Base-by-base conservation (phyloP, 1,140 invertebrate genomes). In the Penaeus japonicus region DNA sequence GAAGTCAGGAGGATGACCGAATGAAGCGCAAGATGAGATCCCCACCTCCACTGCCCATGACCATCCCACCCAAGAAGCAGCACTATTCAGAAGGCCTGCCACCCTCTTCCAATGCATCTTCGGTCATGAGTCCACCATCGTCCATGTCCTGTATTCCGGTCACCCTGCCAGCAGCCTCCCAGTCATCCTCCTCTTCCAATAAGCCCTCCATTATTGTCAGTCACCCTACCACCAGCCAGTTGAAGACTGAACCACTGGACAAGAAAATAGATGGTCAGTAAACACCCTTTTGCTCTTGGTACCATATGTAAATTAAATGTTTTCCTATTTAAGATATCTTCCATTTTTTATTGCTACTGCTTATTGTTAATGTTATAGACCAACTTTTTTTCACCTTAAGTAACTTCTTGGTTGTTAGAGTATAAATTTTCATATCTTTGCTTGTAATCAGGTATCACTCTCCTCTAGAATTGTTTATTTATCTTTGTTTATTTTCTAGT, bases 1-100 rank as follows among this genome's bases (percentile, higher is more conserved):
- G 85, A 59, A 22, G 35, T 22, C 7, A 18, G 18, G 89, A 90
- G 73, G 89, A 90, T 12, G 89, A 90, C 24, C 78, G 89, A 15
- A 5, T 90, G 80, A 86, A 65, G 59, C 79, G 89, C 0, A 90
- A 90, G 55, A 59, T 87, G 35, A 65, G 89, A n/a, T 84, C 89
- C 17, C 89, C 89, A 18, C 89, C 89, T 65, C 89, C 89, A 5
- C 22, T 87, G 35, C 53, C 89, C 20, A 59, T 70, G 30, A 32
- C 55, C 47, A 84, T 90, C 54, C 89, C 89, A 59, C 89, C 85
- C 20, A 86, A 87, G 80, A 90, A 90, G 79, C 89, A 90, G 24
- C 89, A 82, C 70, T 77, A 84, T 59, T 73, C 75, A 20, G 77
- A 87, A 47, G 81, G 32, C 22, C 30, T 27, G 12, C 80, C 83